Base-by-base conservation (phyloP, 2,113 vertebrate species). In the Sinocyclocheilus anshuiensis region DNA sequence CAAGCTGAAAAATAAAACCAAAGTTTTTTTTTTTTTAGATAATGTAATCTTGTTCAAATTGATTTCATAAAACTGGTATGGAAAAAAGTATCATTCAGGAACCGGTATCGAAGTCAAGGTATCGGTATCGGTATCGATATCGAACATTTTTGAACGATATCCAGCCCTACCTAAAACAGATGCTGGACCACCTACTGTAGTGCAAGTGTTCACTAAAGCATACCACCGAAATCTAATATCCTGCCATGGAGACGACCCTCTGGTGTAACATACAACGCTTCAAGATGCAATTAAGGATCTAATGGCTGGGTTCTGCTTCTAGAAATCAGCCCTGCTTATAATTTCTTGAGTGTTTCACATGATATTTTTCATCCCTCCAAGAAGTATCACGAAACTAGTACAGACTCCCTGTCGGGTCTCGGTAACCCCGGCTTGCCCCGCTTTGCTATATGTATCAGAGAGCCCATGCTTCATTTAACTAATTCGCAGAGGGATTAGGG, bases 401-500 rank as follows among this genome's bases (percentile, higher is more conserved):
- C 16, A 13, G 65, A 16, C 81, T 86, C 77, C 50, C 59, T 77
- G 86, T 84, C 59, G 84, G 86, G 84, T 88, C 80, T 63, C 77
- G 1, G 12, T 69, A 59, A 77, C 65, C 84, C 29, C 11, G 11
- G 33, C 59, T 55, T 33, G 55, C 74, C 4, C 33, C 7, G 42
- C 69, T 63, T 57, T 79, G 45, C 86, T 59, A 18, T 33, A 39
- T 24, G n/a, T 55, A 71, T 86, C 86, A 78, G 53, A 84, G 77
- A 48, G 69, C 26, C 29, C 57, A 55, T 13, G 85, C 67, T 85
- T 82, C 88, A 84, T 77, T 88, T 90, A 36, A 69, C 75, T 87
- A 85, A 87, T 71, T 89, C 86, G 53, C 53, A 29, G 2, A 88
- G 82, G 84, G 83, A 90, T 88, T 88, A 90, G 45, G 9, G 20